Conservation (phyloP, 2,113 vertebrate genomes). For the Lutjanus erythropterus region DNA sequence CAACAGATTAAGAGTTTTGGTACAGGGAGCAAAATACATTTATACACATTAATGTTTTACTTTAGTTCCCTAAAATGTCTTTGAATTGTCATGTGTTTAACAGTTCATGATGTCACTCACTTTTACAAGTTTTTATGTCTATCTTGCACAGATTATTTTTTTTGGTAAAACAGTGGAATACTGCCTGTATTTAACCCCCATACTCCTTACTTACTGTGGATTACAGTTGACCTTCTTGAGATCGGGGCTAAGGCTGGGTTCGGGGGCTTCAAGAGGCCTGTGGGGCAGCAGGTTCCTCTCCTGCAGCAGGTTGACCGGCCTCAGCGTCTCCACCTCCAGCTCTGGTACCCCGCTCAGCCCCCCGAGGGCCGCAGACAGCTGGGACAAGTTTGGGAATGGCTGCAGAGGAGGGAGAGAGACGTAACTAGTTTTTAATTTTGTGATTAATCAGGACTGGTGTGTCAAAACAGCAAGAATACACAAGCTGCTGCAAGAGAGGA, state of each 20-base stretch:
- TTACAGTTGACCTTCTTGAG: constrained; percentile 96
- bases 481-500: background rate
- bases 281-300: constrained; percentile 92
- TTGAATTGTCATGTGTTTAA: no score
- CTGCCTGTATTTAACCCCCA: no score
- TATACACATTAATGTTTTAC: no score
- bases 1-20: no score
- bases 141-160: background rate
- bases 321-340: constrained; percentile 91
- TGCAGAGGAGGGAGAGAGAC: constrained; percentile 49
- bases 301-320: constrained; percentile 93
- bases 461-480: background rate
- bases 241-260: constrained; percentile 93
- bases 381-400: constrained; percentile 91
- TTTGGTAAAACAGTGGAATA: background rate
- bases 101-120: no score
- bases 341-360: constrained; percentile 93
- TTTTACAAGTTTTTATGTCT: background rate
- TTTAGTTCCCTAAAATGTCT: no score
- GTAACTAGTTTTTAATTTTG: accelerated
- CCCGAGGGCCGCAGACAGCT: constrained; percentile 91
- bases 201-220: constrained; percentile 88
- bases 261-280: constrained; percentile 87
- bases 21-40: no score
- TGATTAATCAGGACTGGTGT: background rate